These are phyloP conservation scores for Ctenoplectra terminalis DNA, from an alignment of 1,140 invertebrate species.

Conservation along the genomic window DNA sequence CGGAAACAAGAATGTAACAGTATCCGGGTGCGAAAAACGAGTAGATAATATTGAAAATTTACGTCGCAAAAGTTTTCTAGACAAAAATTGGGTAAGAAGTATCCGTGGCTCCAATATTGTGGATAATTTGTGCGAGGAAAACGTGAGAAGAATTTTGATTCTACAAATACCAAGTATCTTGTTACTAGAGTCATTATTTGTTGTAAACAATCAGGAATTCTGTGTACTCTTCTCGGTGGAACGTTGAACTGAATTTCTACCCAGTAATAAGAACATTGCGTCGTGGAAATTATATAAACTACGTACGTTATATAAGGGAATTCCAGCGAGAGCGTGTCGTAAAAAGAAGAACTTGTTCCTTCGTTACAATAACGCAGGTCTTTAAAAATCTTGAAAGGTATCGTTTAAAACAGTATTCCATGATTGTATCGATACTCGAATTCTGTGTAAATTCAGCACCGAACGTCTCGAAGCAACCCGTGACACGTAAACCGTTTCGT, in stretches of 20 bases:
- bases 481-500: constrained; percentile 4
- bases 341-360: constrained; percentile 1
- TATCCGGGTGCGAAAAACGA: too few species aligned
- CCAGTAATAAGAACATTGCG: constrained; percentile 6
- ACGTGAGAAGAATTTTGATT: too few species aligned
- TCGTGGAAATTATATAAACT: constrained; percentile 7
- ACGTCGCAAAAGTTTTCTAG: too few species aligned
- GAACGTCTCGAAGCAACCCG: background rate
- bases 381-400: background rate
- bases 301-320: background rate
- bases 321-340: constrained; percentile 10
- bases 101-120: too few species aligned
- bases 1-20: too few species aligned
- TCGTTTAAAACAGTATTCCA: background rate
- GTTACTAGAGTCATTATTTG: background rate
- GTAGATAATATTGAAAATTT: too few species aligned
- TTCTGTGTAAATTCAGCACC: background rate
- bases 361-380: background rate
- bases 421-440: background rate
- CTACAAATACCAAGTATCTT: background rate
- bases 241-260: background rate
- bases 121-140: too few species aligned
- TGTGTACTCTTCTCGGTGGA: background rate
- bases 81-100: too few species aligned
- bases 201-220: background rate